A percentile compares a stretch with the other conserved stretches of the same genome.
Conservation (phyloP, 2,797 vertebrate species). For the Borostomias antarcticus region DNA sequence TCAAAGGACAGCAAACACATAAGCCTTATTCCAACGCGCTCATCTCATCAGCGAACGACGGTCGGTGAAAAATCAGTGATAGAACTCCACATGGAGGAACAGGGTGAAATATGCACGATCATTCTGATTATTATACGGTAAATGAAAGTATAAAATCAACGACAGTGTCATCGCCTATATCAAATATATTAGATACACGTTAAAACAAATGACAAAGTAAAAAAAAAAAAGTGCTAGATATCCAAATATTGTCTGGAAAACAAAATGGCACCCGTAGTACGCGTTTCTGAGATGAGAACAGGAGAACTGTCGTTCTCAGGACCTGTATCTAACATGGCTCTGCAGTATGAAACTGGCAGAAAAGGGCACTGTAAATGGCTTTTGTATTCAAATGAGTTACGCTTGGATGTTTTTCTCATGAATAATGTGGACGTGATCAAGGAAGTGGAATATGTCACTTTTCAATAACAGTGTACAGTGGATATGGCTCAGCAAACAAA, state of each 20-base stretch:
- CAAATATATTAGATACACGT: slow-evolving; percentile 61
- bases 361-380: slow-evolving; percentile 65
- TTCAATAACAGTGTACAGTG: not conserved
- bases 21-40: slow-evolving; percentile 64
- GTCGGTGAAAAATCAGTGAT: slow-evolving; percentile 31
- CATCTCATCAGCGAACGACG: slow-evolving; percentile 54
- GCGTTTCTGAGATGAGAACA: too few species aligned
- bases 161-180: slow-evolving; percentile 47
- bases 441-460: slow-evolving; percentile 36
- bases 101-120: slow-evolving; percentile 28
- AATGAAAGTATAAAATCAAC: slow-evolving; percentile 56
- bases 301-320: slow-evolving; percentile 60
- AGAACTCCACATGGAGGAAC: not conserved
- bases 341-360: slow-evolving; percentile 71
- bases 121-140: slow-evolving; percentile 41
- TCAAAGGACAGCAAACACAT: slow-evolving; percentile 74
- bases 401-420: slow-evolving; percentile 20
- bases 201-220: slow-evolving; percentile 52
- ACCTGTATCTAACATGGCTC: slow-evolving; percentile 46
- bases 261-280: slow-evolving; percentile 6
- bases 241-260: slow-evolving; percentile 27
- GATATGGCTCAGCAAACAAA: not conserved
- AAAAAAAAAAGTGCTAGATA: slow-evolving; percentile 55
- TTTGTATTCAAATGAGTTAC: slow-evolving; percentile 60
- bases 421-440: slow-evolving; percentile 29